Evolutionary conservation across 2,113 vertebrate species (phyloP), one percentile per base, ranked within the genome.

Genomic region (Pomatostomus ruficeps): DNA sequence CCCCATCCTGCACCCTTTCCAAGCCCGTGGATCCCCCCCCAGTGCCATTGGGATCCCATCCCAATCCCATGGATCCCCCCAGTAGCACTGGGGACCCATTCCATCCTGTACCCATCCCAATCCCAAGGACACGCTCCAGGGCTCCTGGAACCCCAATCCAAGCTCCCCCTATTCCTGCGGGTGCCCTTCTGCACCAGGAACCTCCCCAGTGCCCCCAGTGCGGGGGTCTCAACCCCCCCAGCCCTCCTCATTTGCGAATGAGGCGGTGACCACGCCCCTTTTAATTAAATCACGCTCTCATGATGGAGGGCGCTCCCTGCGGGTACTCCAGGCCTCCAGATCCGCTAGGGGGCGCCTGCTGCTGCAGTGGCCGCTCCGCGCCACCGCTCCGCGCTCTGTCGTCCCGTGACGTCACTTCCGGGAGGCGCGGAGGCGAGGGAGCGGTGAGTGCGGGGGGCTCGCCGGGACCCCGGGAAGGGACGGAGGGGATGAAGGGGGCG

Each of bases 291-390:
- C n/a, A n/a, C n/a, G n/a, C n/a, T n/a, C n/a, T n/a, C n/a, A n/a
- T n/a, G n/a, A n/a, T n/a, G n/a, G n/a, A n/a, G n/a, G n/a, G n/a
- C n/a, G n/a, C n/a, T n/a, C n/a, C n/a, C n/a, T 1, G 35, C 16
- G 31, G 29, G 25, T 85, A 58, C 68, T 61, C 68, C 76, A 6
- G 25, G 2, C 0, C 3, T 1, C 0, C 4, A 0, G 1, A 1
- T 23, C 72, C 84, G 54, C 72, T 28, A 77, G 73, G 84, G 54
- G 54, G 63, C 73, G 84, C 46, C 26, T 0, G 6, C 1, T 26
- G 45, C 45, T 12, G 5, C 1, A 11, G 11, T 21, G 5, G 68
- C 40, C 13, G 4, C 66, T 21, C 6, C 1, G 14, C 42, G 42
- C 5, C 49, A 10, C n/a, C 31, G 14, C 10, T 23, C 46, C 48